Evolutionary conservation across 2,888 invertebrate species (phyloP).

Genomic region (Drosophila neonasuta): DNA sequence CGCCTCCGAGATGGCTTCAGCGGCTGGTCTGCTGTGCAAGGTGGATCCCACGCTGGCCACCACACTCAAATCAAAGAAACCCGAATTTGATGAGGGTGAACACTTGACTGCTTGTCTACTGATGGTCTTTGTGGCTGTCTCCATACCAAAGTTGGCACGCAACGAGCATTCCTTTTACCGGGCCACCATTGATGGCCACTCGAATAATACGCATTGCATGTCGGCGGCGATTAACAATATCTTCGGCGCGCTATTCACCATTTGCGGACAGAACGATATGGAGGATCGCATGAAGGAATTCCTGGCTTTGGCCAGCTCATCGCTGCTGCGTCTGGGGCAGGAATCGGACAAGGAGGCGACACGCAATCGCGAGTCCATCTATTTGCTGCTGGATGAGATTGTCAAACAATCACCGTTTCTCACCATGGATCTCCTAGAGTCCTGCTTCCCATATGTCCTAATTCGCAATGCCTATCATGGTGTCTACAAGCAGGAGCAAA

Average conservation of each 20-base stretch:
- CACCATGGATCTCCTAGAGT: slow-evolving; percentile 99
- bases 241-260: slow-evolving; percentile 97
- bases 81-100: slow-evolving; percentile 94
- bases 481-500: slow-evolving; percentile 94
- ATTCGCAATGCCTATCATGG: slow-evolving; percentile 99
- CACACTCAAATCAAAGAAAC: slow-evolving; percentile 94
- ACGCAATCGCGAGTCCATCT: slow-evolving; percentile 97
- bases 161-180: slow-evolving; percentile 94
- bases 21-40: slow-evolving; percentile 95
- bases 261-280: slow-evolving; percentile 97
- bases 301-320: slow-evolving; percentile 95
- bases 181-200: slow-evolving; percentile 94
- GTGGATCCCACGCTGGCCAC: slow-evolving; percentile 97
- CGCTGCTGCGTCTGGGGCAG: slow-evolving; percentile 95
- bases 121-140: slow-evolving; percentile 99
- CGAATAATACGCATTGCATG: slow-evolving; percentile 99
- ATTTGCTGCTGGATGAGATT: slow-evolving; percentile 97
- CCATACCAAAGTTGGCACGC: slow-evolving; percentile 96
- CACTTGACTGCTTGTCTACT: slow-evolving; percentile 96
- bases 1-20: slow-evolving; percentile 98
- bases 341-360: slow-evolving; percentile 97
- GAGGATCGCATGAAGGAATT: slow-evolving; percentile 99
- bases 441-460: slow-evolving; percentile 99
- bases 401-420: slow-evolving; percentile 99
- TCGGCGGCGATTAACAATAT: slow-evolving; percentile 97